A percentile compares a stretch with the other conserved stretches of the same genome.
Evolutionary conservation across 1,140 invertebrate species (phyloP).

Genomic region (Pogonomyrmex barbatus): DNA sequence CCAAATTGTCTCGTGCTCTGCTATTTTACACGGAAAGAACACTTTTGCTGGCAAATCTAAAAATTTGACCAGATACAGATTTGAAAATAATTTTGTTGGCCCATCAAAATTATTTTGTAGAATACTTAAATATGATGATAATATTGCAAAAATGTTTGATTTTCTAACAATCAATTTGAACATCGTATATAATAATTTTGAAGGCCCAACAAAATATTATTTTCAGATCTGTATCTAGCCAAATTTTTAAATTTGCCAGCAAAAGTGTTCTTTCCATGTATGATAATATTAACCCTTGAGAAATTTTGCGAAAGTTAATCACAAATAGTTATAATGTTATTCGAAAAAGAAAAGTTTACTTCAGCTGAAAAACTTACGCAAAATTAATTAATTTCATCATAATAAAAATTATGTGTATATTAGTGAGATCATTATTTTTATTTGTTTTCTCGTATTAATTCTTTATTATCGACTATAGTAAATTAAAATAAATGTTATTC

Average conservation of each 20-base stretch:
- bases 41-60: constrained; percentile 5
- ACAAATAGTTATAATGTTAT: not conserved
- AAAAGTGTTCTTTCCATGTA: not conserved
- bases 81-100: too few species aligned
- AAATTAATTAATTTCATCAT: not conserved
- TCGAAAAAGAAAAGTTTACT: not conserved
- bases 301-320: not conserved
- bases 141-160: too few species aligned
- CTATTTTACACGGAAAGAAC: not conserved
- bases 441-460: not conserved
- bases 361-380: too few species aligned
- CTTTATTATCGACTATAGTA: not conserved
- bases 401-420: not conserved
- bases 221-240: too few species aligned
- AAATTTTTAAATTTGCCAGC: too few species aligned
- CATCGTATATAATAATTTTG: too few species aligned
- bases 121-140: too few species aligned
- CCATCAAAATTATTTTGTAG: too few species aligned
- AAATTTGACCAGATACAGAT: too few species aligned
- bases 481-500: not conserved
- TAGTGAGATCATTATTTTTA: not conserved
- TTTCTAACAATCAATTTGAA: too few species aligned
- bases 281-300: constrained; percentile 35
- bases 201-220: too few species aligned
- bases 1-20: not conserved